Evolutionary conservation across 2,888 invertebrate species (phyloP).

Genomic region (Campoplex nolae): DNA sequence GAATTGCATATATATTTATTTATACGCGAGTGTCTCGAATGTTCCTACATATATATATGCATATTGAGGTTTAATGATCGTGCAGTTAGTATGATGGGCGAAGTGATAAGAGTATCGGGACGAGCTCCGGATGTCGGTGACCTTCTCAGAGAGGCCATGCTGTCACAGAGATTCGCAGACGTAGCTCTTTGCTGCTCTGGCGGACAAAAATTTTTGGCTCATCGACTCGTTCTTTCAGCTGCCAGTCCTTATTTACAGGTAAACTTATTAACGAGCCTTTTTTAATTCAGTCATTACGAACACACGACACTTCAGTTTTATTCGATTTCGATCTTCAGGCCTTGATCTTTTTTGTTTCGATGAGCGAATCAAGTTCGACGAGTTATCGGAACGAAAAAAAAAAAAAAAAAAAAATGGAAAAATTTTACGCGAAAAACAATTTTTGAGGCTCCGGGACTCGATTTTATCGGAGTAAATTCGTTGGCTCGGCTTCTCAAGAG

Average conservation of each 20-base stretch:
- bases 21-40: not conserved
- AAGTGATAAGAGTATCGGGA: slow-evolving; percentile 79
- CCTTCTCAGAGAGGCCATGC: slow-evolving; percentile 84
- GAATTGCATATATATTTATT: not conserved
- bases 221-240: slow-evolving; percentile 89
- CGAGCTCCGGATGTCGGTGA: slow-evolving; percentile 77
- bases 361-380: too few relatives aligned
- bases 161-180: slow-evolving; percentile 87
- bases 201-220: slow-evolving; percentile 87
- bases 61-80: slow-evolving; percentile 41
- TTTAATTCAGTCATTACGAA: too few relatives aligned
- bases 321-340: too few relatives aligned
- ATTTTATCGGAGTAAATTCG: not conserved
- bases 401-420: too few relatives aligned
- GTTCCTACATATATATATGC: not conserved
- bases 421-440: too few relatives aligned
- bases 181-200: slow-evolving; percentile 88
- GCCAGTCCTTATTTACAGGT: slow-evolving; percentile 90
- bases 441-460: too few relatives aligned
- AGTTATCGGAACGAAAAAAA: too few relatives aligned
- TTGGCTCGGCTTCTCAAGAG: not conserved
- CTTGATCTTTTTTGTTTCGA: too few relatives aligned
- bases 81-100: slow-evolving; percentile 76
- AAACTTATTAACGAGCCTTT: slow-evolving; percentile 66
- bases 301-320: too few relatives aligned